phyloP scores from a whole-genome alignment of 2,888 invertebrate species.

The Tipula helvola region DNA sequence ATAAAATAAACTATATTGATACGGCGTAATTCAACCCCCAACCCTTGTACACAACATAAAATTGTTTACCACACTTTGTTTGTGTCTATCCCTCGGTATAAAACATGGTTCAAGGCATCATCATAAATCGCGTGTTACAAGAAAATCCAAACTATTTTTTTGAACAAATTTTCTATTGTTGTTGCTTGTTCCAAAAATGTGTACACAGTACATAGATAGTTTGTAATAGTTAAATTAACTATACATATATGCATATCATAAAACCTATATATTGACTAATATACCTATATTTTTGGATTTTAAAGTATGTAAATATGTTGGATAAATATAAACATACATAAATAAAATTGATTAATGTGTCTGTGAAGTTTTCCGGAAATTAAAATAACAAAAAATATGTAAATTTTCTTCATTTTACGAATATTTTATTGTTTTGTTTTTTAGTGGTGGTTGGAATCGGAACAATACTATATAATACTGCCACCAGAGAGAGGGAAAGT shows the following conservation, averaged over 20 bases:
- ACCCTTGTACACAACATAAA: background rate
- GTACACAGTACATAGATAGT: background rate
- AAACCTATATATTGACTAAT: background rate
- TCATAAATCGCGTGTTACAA: slow-evolving; percentile 4
- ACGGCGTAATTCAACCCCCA: background rate
- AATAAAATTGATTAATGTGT: background rate
- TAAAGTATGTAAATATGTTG: background rate
- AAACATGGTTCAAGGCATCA: background rate
- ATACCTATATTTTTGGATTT: background rate
- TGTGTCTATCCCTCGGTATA: background rate
- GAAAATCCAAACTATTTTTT: background rate
- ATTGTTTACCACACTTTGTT: background rate
- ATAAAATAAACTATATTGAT: background rate
- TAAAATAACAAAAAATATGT: background rate
- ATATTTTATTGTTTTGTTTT: background rate
- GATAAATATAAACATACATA: background rate
- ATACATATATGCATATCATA: background rate
- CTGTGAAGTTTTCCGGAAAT: background rate
- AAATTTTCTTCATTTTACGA: background rate
- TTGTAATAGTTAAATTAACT: background rate
- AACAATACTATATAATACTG: background rate
- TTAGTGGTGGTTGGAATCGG: background rate
- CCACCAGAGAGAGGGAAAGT: background rate
- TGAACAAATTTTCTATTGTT: background rate
- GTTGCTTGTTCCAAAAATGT: background rate